A percentile compares a stretch with the other conserved stretches of the same genome.
phyloP scores from a whole-genome alignment of 2,113 vertebrate species.

The Percopsis transmontana region DNA sequence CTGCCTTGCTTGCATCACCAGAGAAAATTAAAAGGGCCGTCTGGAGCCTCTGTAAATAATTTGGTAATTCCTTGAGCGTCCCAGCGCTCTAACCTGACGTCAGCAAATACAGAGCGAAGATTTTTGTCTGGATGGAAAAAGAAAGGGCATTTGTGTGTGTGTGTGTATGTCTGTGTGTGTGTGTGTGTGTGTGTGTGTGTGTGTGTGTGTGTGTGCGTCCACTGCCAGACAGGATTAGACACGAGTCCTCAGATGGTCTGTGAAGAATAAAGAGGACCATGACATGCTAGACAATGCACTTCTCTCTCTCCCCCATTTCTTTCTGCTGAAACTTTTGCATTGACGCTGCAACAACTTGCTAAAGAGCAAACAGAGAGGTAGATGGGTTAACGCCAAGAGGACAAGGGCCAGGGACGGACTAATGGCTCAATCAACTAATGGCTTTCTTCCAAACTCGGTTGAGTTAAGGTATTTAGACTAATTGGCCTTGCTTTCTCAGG shows the following conservation, averaged over 20 bases:
- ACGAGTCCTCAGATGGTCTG: constrained; percentile 45
- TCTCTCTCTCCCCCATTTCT: constrained; percentile 23
- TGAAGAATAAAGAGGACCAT: constrained; percentile 24
- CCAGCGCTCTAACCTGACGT: constrained; percentile 42
- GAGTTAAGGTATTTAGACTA: constrained; percentile 37
- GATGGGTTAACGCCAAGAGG: neutral
- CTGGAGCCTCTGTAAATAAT: constrained; percentile 51
- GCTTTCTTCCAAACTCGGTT: constrained; percentile 33
- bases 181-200: constrained; percentile 31
- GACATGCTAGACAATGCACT: constrained; percentile 45
- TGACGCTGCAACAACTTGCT: constrained; percentile 9
- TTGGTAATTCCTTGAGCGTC: constrained; percentile 25
- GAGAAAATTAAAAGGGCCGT: constrained; percentile 40
- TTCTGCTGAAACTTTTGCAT: constrained; percentile 11
- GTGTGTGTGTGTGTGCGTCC: constrained; percentile 8
- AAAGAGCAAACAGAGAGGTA: constrained; percentile 22
- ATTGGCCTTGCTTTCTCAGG: constrained; percentile 50
- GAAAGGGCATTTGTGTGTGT: constrained; percentile 38
- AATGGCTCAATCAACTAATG: constrained; percentile 10
- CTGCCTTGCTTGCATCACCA: constrained; percentile 42
- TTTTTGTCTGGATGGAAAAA: constrained; percentile 47
- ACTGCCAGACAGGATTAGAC: constrained; percentile 20
- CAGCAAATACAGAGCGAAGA: constrained; percentile 45
- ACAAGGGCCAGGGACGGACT: constrained; percentile 18
- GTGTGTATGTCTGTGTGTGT: constrained; percentile 21